Base-by-base conservation (phyloP, 2,113 vertebrate species). In the Phoenicopterus ruber region DNA sequence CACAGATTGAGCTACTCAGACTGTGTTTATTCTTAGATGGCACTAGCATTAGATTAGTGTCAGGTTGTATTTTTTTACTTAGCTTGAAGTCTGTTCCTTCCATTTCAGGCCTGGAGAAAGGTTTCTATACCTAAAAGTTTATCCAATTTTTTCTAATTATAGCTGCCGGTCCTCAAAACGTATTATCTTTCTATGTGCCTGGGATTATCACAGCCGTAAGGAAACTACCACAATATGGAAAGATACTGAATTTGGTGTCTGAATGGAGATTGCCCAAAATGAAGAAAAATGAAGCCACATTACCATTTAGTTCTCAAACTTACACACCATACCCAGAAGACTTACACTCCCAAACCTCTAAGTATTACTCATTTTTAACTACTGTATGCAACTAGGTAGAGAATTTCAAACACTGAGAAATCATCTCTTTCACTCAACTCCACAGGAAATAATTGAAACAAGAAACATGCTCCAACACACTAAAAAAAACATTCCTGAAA, bases 271-370 rank as follows among this genome's bases (percentile, higher is more conserved):
- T 89, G 34, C 47, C 32, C 69, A 71, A 78, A 91, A 89, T 70
- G n/a, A 94, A 92, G 67, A 94, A 91, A 94, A 96, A 96, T 40
- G 16, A 86, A 84, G 24, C 63, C 38, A 59, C 5, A 31, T 91
- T 59, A 89, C 7, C 36, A 47, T 61, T 84, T 71, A 79, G 31
- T 47, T 94, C 52, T 89, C 2, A 9, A 7, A 72, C 87, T 61
- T 85, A 49, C 31, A 76, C 44, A 79, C 34, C 19, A 54, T 82
- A 29, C 17, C 57, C 69, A 76, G 38, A 84, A 93, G 55, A 74
- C 21, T 31, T 79, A 59, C 32, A 47, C 3, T 5, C 3, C 24
- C 12, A 82, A 74, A 82, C 11, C 5, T 63, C 38, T 34, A 86
- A 76, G 26, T 81, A 88, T 74, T 62, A 58, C 9, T 77, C 15